A percentile compares a stretch with the other conserved stretches of the same genome.
phyloP scores from a whole-genome alignment of 2,888 invertebrate genomes.

The Leptura quadrifasciata region DNA sequence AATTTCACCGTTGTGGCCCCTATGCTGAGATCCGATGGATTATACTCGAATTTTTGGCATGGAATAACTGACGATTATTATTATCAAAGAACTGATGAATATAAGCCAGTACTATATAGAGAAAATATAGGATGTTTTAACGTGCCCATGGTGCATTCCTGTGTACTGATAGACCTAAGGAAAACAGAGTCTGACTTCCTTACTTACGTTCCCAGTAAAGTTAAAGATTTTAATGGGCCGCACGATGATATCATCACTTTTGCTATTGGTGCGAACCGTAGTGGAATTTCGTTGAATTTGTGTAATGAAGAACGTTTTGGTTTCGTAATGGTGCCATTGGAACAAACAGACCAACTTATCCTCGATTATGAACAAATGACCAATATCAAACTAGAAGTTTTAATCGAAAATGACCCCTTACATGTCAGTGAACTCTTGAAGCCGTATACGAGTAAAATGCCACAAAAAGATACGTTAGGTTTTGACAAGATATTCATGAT shows the following conservation, averaged over 20 bases:
- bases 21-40: constrained; percentile 88
- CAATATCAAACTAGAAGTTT: constrained; percentile 79
- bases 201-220: constrained; percentile 82
- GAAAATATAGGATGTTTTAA: constrained; percentile 83
- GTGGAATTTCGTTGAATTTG: constrained; percentile 81
- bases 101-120: constrained; percentile 85
- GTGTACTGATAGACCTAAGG: constrained; percentile 86
- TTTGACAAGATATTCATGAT: constrained; percentile 93
- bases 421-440: constrained; percentile 72
- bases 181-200: constrained; percentile 77
- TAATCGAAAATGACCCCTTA: constrained; percentile 77
- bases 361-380: constrained; percentile 83
- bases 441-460: constrained; percentile 62
- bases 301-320: constrained; percentile 91
- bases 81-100: constrained; percentile 88
- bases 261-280: constrained; percentile 86
- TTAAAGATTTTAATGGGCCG: constrained; percentile 81
- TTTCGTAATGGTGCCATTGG: constrained; percentile 87
- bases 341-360: constrained; percentile 78
- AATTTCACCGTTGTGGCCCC: constrained; percentile 85
- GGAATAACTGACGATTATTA: constrained; percentile 92
- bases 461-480: constrained; percentile 79
- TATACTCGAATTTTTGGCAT: constrained; percentile 98
- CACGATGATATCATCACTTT: constrained; percentile 94
- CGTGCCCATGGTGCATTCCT: constrained; percentile 95